Base-by-base conservation (phyloP, 64 coral and sea anemone species). In the Hydrozoanthus tunicans region DNA sequence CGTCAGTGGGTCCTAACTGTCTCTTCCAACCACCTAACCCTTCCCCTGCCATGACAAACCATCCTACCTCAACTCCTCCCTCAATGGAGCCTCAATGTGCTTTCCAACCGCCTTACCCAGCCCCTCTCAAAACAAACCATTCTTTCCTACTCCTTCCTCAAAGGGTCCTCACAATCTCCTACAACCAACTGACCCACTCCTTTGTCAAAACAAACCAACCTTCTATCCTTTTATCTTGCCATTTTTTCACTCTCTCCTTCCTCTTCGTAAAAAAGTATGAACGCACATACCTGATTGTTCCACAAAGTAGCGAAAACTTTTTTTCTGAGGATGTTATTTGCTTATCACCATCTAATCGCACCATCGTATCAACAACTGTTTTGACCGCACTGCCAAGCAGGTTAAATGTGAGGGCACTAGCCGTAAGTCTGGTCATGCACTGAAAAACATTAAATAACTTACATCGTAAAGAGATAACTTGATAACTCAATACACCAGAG, bases 371-470 rank as follows among this genome's bases (percentile, higher is more conserved):
- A 6, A 94, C 92, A 3, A 96, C 83, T 23, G 92, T 64, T 76
- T 94, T 96, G 14, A 96, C 82, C 3, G 95, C 86, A 77, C 89
- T 90, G 52, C 95, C 95, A 56, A 96, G 90, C 25, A 94, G 83
- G 82, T 77, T 96, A 83, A 92, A 94, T 61, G 91, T 94, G 9
- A 93, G 62, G 1, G 95, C 95, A 77, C 95, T 93, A 15, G 92
- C 89, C 15, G 92, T 96, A 75, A 96, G 73, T 79, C 94, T 96
- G 24, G 92, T 96, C 67, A 96, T 89, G 27, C 56, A 89, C 95
- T 96, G 51, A 14, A 88, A 79, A 11, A 89, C 4, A 57, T 17
- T 80, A 0, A 68, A 89, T 61, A 13, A 90, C 17, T 68, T 68
- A 4, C 14, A n/a, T 91, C 25, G 13, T 9, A 15, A 12, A 27